Evolutionary conservation across 2,113 vertebrate species (phyloP), one percentile per base, ranked within the genome.

Genomic region (Lepisosteus oculatus): DNA sequence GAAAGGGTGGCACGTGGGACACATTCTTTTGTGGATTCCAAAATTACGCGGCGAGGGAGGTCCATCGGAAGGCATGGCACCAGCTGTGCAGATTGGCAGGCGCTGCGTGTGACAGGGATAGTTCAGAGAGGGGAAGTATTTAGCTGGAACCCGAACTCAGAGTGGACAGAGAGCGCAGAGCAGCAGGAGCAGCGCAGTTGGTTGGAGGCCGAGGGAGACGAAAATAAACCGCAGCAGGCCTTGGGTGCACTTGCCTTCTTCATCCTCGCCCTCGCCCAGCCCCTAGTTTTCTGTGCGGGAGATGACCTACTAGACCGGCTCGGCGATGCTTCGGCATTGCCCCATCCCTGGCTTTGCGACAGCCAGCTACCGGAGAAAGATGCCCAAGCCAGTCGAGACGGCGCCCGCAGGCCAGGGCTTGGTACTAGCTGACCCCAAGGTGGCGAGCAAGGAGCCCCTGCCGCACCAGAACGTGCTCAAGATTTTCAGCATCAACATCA

Each of bases 401-500:
- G 80, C 85, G 79, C 80, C 89, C 12, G 72, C 88, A 72, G 92
- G 80, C 82, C 89, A 92, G 90, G 90, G 87, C 64, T 88, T 92
- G 79, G 84, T 93, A 84, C 86, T 90, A 89, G 87, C 91, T 80
- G 94, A 95, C 79, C 81, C 92, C 74, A 94, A 92, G 87, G 90
- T 89, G 76, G 69, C 90, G 65, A 56, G 79, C 70, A 89, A 92
- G 84, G 93, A 96, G 42, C 89, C 92, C 69, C 77, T 96, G 8
- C 92, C 95, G 3, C 92, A 95, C 71, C 96, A 97, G 88, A 97
- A 96, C 15, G 90, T 98, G 61, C 95, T 99, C 87, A 95, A 95
- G 92, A 96, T 98, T 83, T 99, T 99, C 88, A 98, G 96, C 89
- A 96, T 98, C 89, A 99, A 96, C 88, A 98, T 99, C 88, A 98